Conservation (phyloP, 2,888 invertebrate genomes). For the Idaea aversata region DNA sequence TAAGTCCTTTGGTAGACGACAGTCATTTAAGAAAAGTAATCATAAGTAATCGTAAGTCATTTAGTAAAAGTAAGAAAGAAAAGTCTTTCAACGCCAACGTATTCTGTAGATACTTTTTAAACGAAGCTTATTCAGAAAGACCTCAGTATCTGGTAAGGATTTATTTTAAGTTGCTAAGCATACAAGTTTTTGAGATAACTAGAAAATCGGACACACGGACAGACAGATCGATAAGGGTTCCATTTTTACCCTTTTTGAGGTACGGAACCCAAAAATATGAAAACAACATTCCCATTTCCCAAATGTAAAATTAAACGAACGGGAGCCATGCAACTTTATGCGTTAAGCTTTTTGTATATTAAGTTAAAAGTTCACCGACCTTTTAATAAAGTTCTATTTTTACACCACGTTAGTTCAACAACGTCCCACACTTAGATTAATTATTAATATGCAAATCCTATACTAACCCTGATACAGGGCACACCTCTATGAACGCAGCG, state of each 20-base stretch:
- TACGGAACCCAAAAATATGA: too few species aligned
- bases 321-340: too few species aligned
- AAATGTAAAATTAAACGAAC: too few species aligned
- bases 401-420: not conserved
- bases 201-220: too few species aligned
- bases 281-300: too few species aligned
- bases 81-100: not conserved
- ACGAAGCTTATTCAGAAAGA: not conserved
- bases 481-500: slow-evolving; percentile 3
- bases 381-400: not conserved
- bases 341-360: not conserved
- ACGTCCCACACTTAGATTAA: not conserved
- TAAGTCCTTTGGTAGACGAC: not conserved
- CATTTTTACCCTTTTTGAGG: too few species aligned
- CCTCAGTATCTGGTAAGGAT: not conserved
- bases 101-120: not conserved
- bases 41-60: too few species aligned
- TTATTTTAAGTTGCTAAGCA: too few species aligned
- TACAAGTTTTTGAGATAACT: too few species aligned
- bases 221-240: too few species aligned
- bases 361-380: not conserved
- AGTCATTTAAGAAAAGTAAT: not conserved
- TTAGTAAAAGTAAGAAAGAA: too few species aligned
- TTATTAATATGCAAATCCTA: slow-evolving; percentile 3
- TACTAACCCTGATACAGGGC: not conserved